Base-by-base conservation (phyloP, 2,888 invertebrate genomes). In the Phymatocera aterrima region DNA sequence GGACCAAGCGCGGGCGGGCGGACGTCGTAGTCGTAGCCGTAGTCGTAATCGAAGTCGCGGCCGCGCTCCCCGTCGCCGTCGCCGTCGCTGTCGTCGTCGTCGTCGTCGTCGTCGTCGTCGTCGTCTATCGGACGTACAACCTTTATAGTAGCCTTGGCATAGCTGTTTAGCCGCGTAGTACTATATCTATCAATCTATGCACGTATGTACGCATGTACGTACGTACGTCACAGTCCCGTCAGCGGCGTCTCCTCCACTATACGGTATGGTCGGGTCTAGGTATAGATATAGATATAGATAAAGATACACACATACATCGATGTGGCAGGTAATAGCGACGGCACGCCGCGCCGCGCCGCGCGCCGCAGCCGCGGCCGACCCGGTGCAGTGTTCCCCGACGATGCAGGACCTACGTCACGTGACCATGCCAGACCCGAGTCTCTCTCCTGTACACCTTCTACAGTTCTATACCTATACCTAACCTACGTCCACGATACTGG, bases 81-180 rank as follows among this genome's bases (percentile, higher is more conserved):
- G 57, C 8, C 81, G 83, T n/a, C 81, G 80, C 81, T 81, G 80
- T n/a, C 43, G 68, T 31, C 78, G 79, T 79, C 70, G 57, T 57
- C 57, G 57, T 40, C 81, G 57, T 57, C 57, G 57, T 40, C 81
- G 83, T n/a, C 81, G 80, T 80, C 81, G 80, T n/a, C 43, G 68
- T 31, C 78, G 79, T 79, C 70, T 75, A 80, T 78, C 77, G 77
- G 57, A 79, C n/a, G n/a, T n/a, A n/a, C 84, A 84, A 87, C 85
- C 87, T 88, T 90, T 89, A 90, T 89, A 90, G 89, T 89, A 90
- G 88, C 90, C 89, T 90, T 89, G 90, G 87, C 85, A 74, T 74
- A 54, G 74, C 57, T 31, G 8, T 21, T 18, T 28, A 10, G 37
- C 18, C 24, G n/a, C 15, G 3, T 48, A n/a, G n/a, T n/a, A n/a